These are phyloP conservation scores for Euspilapteryx auroguttella DNA, from an alignment of 2,888 invertebrate species.

Conservation along the genomic window DNA sequence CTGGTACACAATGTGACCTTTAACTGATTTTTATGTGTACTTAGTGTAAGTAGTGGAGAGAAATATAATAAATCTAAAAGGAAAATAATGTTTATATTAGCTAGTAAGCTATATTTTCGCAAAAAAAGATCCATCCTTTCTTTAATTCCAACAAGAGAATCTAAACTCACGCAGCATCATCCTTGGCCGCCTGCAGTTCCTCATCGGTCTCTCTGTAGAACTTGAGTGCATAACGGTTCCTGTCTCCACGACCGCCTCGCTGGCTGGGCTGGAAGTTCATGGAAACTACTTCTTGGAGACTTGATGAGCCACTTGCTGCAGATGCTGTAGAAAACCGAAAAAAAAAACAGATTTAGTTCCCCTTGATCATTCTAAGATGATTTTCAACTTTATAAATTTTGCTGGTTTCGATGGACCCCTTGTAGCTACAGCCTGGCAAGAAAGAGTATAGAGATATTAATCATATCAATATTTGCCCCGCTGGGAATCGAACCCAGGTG, in stretches of 20 bases:
- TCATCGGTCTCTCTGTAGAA: constrained; percentile 80
- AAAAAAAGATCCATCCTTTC: background rate
- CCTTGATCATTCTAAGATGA: no score
- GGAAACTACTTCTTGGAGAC: constrained; percentile 32
- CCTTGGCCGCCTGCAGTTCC: constrained; percentile 70
- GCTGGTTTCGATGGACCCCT: no score
- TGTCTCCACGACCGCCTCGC: constrained; percentile 41
- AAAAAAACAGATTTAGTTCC: background rate
- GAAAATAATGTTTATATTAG: no score
- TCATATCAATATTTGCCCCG: no score
- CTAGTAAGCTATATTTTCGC: background rate
- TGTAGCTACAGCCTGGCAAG: no score
- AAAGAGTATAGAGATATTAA: no score
- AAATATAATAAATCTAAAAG: no score
- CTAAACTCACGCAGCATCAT: constrained; percentile 59
- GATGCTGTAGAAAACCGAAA: background rate
- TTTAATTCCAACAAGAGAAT: background rate
- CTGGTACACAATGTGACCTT: no score
- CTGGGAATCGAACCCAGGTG: no score
- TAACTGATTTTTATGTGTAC: no score
- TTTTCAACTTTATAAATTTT: no score
- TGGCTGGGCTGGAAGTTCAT: constrained; percentile 67
- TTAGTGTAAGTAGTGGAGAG: no score
- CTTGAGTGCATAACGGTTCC: constrained; percentile 76
- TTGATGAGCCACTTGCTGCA: constrained; percentile 2